These are phyloP conservation scores for Microchrysa polita DNA, from an alignment of 2,888 invertebrate genomes.

Conservation along the genomic window DNA sequence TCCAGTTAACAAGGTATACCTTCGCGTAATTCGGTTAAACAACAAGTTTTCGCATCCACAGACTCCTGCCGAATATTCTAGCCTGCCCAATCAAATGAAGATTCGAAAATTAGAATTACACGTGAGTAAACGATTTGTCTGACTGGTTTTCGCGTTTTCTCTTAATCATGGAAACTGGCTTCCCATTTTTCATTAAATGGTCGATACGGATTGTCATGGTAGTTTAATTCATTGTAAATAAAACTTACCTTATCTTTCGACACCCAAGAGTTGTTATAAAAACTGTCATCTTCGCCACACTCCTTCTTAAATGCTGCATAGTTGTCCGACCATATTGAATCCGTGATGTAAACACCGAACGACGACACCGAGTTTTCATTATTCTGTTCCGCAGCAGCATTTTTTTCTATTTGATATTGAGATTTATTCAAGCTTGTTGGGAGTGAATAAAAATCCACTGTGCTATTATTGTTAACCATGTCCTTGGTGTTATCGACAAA, in stretches of 20 bases:
- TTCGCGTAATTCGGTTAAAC: no score
- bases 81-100: no score
- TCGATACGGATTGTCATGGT: no score
- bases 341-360: slow-evolving; percentile 66
- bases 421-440: slow-evolving; percentile 54
- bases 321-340: slow-evolving; percentile 67
- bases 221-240: no score
- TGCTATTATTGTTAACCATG: slow-evolving; percentile 23
- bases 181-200: no score
- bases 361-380: slow-evolving; percentile 52
- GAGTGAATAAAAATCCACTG: slow-evolving; percentile 56
- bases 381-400: slow-evolving; percentile 10
- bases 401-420: slow-evolving; percentile 48
- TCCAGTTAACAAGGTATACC: no score
- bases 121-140: no score
- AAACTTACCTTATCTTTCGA: slow-evolving; percentile 51
- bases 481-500: slow-evolving; percentile 46
- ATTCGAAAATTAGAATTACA: no score
- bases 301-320: slow-evolving; percentile 52
- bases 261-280: slow-evolving; percentile 56
- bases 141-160: no score
- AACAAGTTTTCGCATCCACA: no score
- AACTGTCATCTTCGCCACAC: slow-evolving; percentile 57
- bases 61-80: no score
- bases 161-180: no score